Base-by-base conservation (phyloP, 1,140 invertebrate species). In the Aphaenogaster ashmeadi region DNA sequence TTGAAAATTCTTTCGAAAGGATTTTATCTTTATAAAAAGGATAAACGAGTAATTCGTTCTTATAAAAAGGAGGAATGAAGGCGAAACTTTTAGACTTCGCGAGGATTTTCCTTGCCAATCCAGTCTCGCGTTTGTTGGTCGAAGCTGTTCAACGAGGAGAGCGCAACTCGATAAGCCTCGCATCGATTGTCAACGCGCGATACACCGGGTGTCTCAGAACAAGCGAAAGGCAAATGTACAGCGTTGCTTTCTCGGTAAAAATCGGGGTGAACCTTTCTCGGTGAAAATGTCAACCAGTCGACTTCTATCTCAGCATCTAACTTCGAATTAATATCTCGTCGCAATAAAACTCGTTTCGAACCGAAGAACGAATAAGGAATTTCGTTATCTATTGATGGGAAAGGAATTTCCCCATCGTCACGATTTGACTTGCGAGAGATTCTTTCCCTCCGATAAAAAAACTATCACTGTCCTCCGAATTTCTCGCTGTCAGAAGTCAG, bases 101-200 rank as follows among this genome's bases (percentile, higher is more conserved):
- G 15, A 33, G 18, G 56, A 60, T 38, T 75, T n/a, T 38, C 41
- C 13, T 74, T 75, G 27, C 54, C 44, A 58, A 15, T 72, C 33
- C 6, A 66, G 47, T 50, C 50, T 66, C 33, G 27, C 52, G 44
- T 33, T 64, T 47, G 13, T 18, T 54, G 47, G 18, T 86, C 41
- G 66, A 80, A 87, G 33, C 47, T 79, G 52, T 58, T 66, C 66
- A 50, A 27, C 78, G 78, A 60, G 50, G 38, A 87, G 58, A 83
- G 66, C 47, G 62, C 60, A 86, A 75, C 62, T 86, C 87, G 87
- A 88, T 88, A 88, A 85, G 54, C n/a, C 36, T 77, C 21, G 36
- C 77, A 91, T 92, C 58, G 77, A 92, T 89, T 87, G 85, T 88
- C 66, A 89, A 87, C 86, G 87, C 58, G 83, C 79, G 44, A 91